Conservation (phyloP, 2,797 vertebrate species). For the Melanotaenia boesemani region DNA sequence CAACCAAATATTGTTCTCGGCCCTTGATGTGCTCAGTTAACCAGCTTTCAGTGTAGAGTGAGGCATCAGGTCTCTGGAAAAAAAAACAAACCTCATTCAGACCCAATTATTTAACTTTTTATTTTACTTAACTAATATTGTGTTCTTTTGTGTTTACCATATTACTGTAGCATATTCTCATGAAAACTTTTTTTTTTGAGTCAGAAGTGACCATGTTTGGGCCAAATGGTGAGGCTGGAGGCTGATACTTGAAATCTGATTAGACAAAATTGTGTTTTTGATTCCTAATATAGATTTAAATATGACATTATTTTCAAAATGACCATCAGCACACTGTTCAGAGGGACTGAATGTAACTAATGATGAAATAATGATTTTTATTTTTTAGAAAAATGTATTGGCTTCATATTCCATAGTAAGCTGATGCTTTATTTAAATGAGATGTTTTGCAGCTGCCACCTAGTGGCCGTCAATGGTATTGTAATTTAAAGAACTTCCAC, state of each 20-base stretch:
- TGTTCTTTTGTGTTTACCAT: constrained; percentile 19
- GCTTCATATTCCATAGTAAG: background rate
- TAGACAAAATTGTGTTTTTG: background rate
- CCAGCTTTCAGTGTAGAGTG: constrained; percentile 18
- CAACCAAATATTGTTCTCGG: constrained; percentile 39
- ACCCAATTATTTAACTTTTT: background rate
- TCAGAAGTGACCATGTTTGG: background rate
- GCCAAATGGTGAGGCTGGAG: background rate
- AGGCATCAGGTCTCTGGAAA: constrained; percentile 8
- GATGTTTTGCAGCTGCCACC: background rate
- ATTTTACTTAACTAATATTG: constrained; percentile 12
- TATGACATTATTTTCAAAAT: background rate
- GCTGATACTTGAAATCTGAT: background rate
- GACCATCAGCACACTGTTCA: background rate
- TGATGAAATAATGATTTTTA: background rate
- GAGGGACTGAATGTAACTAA: background rate
- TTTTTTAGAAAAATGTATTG: background rate
- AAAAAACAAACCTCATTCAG: constrained; percentile 5
- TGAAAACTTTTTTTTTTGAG: background rate
- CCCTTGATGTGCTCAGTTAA: constrained; percentile 25
- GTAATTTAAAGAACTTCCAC: background rate
- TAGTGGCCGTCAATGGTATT: background rate
- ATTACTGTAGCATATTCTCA: constrained; percentile 17
- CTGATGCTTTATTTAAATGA: background rate
- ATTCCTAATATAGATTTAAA: background rate